Evolutionary conservation across 2,888 invertebrate species (phyloP).

Genomic region (Branchipolynoe longqiensis): DNA sequence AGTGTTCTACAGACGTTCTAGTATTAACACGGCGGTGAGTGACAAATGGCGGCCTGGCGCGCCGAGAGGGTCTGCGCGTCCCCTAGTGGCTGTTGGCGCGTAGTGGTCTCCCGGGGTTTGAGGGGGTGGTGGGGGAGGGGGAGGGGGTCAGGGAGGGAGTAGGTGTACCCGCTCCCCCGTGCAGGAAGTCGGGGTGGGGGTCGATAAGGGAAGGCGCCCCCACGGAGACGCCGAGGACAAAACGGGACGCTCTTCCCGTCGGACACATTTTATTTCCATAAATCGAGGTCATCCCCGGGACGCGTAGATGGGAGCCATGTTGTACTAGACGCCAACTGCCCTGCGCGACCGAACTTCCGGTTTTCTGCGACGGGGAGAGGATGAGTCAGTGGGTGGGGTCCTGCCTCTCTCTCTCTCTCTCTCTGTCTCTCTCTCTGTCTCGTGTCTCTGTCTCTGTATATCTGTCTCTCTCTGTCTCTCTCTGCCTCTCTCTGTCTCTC

Average conservation of each 20-base stretch:
- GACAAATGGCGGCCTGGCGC: too few relatives aligned
- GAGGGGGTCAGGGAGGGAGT: not conserved
- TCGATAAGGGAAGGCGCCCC: not conserved
- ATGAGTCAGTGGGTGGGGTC: not conserved
- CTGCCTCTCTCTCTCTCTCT: not conserved
- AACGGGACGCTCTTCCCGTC: not conserved
- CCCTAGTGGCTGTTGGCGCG: too few relatives aligned
- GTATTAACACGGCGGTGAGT: too few relatives aligned
- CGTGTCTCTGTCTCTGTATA: not conserved
- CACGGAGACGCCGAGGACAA: not conserved
- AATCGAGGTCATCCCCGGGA: not conserved
- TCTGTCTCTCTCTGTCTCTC: not conserved
- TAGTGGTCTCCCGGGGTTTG: not conserved
- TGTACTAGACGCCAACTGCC: too few relatives aligned
- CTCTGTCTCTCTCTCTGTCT: not conserved
- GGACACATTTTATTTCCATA: constrained; percentile 21
- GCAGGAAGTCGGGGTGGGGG: not conserved
- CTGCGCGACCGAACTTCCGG: too few relatives aligned
- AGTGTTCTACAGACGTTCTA: too few relatives aligned
- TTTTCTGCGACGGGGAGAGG: too few relatives aligned
- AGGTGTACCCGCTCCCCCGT: too few relatives aligned
- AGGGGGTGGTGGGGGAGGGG: not conserved
- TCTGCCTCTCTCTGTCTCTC: not conserved
- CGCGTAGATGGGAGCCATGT: too few relatives aligned
- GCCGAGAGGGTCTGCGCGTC: too few relatives aligned